Evolutionary conservation across 2,888 invertebrate genomes (phyloP).

Genomic region (Crioceris asparagi): DNA sequence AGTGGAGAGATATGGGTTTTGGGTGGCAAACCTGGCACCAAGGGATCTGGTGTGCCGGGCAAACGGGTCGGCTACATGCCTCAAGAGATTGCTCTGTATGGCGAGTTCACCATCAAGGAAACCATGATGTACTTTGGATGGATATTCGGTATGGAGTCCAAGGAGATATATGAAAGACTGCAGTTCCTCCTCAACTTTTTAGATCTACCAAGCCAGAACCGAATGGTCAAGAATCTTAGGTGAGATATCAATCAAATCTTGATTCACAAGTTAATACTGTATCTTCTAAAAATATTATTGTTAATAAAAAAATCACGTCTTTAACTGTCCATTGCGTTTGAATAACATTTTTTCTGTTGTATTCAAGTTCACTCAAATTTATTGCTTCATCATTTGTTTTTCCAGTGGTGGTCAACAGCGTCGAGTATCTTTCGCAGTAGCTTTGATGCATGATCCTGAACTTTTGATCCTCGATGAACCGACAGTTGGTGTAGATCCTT

Average conservation of each 20-base stretch:
- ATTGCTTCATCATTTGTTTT: not conserved
- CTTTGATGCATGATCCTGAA: slow-evolving; percentile 80
- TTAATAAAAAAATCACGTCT: not conserved
- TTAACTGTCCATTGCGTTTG: not conserved
- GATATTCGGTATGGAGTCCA: slow-evolving; percentile 84
- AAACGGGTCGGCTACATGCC: slow-evolving; percentile 97
- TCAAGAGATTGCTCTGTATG: slow-evolving; percentile 81
- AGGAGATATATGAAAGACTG: slow-evolving; percentile 69
- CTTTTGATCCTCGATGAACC: slow-evolving; percentile 86
- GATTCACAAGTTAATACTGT: not conserved
- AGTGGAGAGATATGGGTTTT: slow-evolving; percentile 83
- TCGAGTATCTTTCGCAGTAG: slow-evolving; percentile 79
- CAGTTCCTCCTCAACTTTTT: slow-evolving; percentile 82
- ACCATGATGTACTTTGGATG: slow-evolving; percentile 95
- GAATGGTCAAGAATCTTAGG: slow-evolving; percentile 69
- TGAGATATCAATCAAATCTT: slow-evolving; percentile 25
- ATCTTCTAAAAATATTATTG: not conserved
- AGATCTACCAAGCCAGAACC: slow-evolving; percentile 76
- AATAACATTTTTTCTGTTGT: not conserved
- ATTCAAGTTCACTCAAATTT: not conserved
- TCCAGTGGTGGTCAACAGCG: slow-evolving; percentile 81
- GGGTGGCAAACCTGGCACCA: slow-evolving; percentile 84
- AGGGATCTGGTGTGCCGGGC: slow-evolving; percentile 75
- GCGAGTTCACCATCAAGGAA: slow-evolving; percentile 87
- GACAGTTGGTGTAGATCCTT: slow-evolving; percentile 87